phyloP scores from a whole-genome alignment of 2,113 vertebrate species.

The Speoplatyrhinus poulsoni region DNA sequence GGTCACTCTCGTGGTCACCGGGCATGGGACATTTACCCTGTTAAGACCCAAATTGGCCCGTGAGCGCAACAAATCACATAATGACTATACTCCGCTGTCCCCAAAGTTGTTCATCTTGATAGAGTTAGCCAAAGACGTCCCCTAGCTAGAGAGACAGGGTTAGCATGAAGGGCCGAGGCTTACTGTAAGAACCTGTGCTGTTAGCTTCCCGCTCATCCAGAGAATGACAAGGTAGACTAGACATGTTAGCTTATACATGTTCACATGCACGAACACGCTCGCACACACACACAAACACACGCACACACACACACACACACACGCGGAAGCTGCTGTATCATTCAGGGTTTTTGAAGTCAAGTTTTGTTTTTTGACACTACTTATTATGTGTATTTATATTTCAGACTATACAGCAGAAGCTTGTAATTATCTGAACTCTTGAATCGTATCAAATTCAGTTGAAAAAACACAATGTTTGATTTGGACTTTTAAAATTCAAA shows the following conservation, averaged over 20 bases:
- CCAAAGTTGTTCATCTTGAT: slow-evolving; percentile 63
- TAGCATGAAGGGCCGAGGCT: slow-evolving; percentile 48
- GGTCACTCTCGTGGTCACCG: slow-evolving; percentile 49
- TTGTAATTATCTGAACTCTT: slow-evolving; percentile 74
- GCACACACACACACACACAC: slow-evolving; percentile 12
- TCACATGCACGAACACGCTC: slow-evolving; percentile 18
- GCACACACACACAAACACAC: slow-evolving; percentile 26
- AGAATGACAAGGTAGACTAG: slow-evolving; percentile 53
- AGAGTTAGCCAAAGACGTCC: slow-evolving; percentile 53
- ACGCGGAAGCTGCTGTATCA: slow-evolving; percentile 45
- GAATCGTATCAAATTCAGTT: slow-evolving; percentile 60
- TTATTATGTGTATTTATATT: slow-evolving; percentile 81
- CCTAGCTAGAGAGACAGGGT: slow-evolving; percentile 19
- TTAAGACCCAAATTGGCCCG: slow-evolving; percentile 62
- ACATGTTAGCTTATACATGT: slow-evolving; percentile 3
- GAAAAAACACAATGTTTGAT: slow-evolving; percentile 55
- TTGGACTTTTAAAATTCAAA: slow-evolving; percentile 15
- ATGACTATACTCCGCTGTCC: slow-evolving; percentile 59
- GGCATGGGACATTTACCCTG: slow-evolving; percentile 42
- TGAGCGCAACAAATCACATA: slow-evolving; percentile 70
- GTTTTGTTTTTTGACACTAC: slow-evolving; percentile 70
- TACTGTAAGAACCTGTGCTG: slow-evolving; percentile 54
- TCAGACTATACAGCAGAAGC: slow-evolving; percentile 56
- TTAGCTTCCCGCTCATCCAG: slow-evolving; percentile 65
- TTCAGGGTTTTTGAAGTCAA: slow-evolving; percentile 57